phyloP scores from a whole-genome alignment of 2,113 vertebrate genomes.

The Nanorana parkeri region DNA sequence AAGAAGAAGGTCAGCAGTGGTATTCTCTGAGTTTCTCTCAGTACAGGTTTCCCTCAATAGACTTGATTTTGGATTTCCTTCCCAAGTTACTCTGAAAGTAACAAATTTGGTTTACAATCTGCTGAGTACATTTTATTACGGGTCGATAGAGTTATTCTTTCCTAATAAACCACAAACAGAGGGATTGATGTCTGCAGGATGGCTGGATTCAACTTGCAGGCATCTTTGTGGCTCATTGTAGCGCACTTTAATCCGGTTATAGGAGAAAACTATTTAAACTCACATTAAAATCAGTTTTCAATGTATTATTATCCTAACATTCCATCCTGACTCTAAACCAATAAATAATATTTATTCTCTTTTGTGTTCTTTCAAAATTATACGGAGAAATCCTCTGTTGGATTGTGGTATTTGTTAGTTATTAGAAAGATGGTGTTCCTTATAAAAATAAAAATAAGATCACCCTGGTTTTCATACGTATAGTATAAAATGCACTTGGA shows the following conservation, averaged over 20 bases:
- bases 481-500: too few species aligned
- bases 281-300: neutral
- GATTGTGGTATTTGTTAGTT: neutral
- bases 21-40: too few species aligned
- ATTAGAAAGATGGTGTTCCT: neutral
- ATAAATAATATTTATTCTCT: conserved; percentile 1
- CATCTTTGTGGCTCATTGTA: conserved; percentile 29
- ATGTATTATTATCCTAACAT: conserved; percentile 7
- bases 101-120: conserved; percentile 36
- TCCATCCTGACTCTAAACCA: conserved; percentile 30
- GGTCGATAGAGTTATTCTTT: conserved; percentile 46
- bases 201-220: conserved; percentile 29
- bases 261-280: neutral
- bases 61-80: neutral
- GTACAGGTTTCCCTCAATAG: too few species aligned
- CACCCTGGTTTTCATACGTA: too few species aligned
- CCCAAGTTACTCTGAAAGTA: neutral
- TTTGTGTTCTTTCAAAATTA: neutral
- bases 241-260: conserved; percentile 48
- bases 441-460: neutral
- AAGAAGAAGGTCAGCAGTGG: too few species aligned
- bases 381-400: neutral
- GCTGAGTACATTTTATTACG: conserved; percentile 37
- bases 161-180: conserved; percentile 45
- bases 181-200: conserved; percentile 15